phyloP scores from a whole-genome alignment of 2,888 invertebrate genomes.

The Acleris laterana region DNA sequence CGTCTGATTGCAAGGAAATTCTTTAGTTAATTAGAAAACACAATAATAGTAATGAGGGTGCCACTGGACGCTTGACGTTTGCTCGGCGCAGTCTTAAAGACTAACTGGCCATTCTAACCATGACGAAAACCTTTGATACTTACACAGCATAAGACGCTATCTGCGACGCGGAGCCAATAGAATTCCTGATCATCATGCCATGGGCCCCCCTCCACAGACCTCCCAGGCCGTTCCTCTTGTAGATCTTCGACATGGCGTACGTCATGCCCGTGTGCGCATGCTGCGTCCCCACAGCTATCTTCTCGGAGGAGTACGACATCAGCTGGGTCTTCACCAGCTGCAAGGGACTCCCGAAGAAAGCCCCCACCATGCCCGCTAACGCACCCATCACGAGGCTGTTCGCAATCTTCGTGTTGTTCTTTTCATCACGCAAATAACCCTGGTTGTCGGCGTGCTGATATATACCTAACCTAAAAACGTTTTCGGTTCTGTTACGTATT shows the following conservation, averaged over 20 bases:
- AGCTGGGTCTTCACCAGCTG: slow-evolving; percentile 95
- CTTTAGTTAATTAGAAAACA: too few species aligned
- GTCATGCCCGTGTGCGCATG: slow-evolving; percentile 89
- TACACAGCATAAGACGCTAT: slow-evolving; percentile 89
- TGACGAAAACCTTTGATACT: slow-evolving; percentile 45
- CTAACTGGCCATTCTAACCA: too few species aligned
- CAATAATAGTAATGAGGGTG: too few species aligned
- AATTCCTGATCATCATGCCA: slow-evolving; percentile 90
- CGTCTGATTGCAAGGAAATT: too few species aligned
- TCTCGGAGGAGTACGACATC: slow-evolving; percentile 89
- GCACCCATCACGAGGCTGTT: slow-evolving; percentile 90
- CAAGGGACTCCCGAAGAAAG: slow-evolving; percentile 92
- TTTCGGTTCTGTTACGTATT: neutral
- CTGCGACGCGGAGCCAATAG: slow-evolving; percentile 93
- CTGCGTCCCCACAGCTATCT: slow-evolving; percentile 95
- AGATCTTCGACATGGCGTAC: slow-evolving; percentile 86
- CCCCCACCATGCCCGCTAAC: slow-evolving; percentile 90
- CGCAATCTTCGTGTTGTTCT: slow-evolving; percentile 87
- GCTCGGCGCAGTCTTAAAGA: too few species aligned
- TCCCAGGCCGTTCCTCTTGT: slow-evolving; percentile 80
- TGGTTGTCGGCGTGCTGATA: slow-evolving; percentile 89
- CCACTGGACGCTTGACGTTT: too few species aligned
- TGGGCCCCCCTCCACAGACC: slow-evolving; percentile 90
- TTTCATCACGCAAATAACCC: slow-evolving; percentile 85
- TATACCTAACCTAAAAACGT: slow-evolving; percentile 86